Evolutionary conservation across 2,797 vertebrate species (phyloP).

Genomic region (Emys orbicularis): DNA sequence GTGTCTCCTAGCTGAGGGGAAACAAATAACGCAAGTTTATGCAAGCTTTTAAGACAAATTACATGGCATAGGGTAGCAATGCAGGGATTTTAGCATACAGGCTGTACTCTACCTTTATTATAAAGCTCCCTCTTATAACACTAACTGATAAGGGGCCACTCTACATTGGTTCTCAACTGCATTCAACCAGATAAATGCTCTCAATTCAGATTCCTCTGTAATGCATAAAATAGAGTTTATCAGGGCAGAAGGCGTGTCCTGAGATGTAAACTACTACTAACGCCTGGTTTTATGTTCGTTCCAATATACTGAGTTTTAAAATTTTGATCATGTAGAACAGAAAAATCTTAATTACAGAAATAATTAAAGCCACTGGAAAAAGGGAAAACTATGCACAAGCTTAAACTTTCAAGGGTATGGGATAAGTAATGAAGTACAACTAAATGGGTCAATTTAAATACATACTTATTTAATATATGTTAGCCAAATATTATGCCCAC

Average conservation of each 20-base stretch:
- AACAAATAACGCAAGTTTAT: not conserved
- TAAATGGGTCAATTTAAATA: not conserved
- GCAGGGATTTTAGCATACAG: not conserved
- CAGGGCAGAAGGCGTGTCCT: not conserved
- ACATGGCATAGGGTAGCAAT: not conserved
- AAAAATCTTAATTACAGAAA: not conserved
- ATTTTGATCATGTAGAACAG: not conserved
- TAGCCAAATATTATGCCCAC: not conserved
- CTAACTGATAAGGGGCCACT: not conserved
- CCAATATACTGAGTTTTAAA: not conserved
- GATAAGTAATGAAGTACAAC: not conserved
- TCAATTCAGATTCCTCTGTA: not conserved
- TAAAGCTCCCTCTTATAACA: not conserved
- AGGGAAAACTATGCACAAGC: not conserved
- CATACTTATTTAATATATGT: not conserved
- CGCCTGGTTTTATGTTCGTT: not conserved
- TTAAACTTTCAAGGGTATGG: not conserved
- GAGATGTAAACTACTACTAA: not conserved
- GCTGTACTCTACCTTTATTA: not conserved
- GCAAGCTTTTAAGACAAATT: not conserved
- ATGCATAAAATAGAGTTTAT: not conserved
- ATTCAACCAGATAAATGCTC: not conserved
- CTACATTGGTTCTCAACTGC: not conserved
- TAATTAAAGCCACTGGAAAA: not conserved
- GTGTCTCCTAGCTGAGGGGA: not conserved